Base-by-base conservation (phyloP, 2,888 invertebrate species). In the Papilio protenor region DNA sequence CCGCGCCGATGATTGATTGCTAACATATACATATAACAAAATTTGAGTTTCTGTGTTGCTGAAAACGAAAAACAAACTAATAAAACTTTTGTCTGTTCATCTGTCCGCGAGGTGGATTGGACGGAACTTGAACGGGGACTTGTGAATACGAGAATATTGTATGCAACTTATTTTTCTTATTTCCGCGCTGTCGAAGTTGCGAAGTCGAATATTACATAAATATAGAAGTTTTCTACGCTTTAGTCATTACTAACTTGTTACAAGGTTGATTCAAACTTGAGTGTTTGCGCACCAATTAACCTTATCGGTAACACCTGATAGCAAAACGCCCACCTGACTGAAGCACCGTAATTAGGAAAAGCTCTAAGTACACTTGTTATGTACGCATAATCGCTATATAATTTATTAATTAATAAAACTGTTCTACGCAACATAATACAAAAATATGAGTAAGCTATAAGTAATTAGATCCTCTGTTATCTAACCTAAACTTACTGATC, bases 231-330 rank as follows among this genome's bases (percentile, higher is more conserved):
- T 69, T 40, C 70, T 64, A 75, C 70, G 57, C 27, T n/a, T 73
- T 72, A 71, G 75, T 74, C 40, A 73, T 73, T 61, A 70, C 77
- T 69, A 78, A 76, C 79, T 79, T 77, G 69, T 52, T n/a, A 73
- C 81, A 75, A 77, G 75, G 77, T 77, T 73, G 80, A 77, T 57
- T 73, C 75, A 72, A 27, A 64, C 75, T 59, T 74, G 64, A 76
- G 70, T 70, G 47, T 49, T 74, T 77, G 55, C 61, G 70, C 61
- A 77, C 71, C 72, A 80, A 76, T 78, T 57, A 76, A 73, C 69
- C 27, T 69, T 59, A 78, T 76, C 71, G n/a, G 57, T 73, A 75
- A 77, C 71, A 61, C 18, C 79, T 72, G 77, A 77, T 77, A 73
- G 18, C 52, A 27, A 49, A 66, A 55, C 47, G 23, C 21, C 21